phyloP scores from a whole-genome alignment of 2,888 invertebrate species.

The Pycnomerus fuliginosus region DNA sequence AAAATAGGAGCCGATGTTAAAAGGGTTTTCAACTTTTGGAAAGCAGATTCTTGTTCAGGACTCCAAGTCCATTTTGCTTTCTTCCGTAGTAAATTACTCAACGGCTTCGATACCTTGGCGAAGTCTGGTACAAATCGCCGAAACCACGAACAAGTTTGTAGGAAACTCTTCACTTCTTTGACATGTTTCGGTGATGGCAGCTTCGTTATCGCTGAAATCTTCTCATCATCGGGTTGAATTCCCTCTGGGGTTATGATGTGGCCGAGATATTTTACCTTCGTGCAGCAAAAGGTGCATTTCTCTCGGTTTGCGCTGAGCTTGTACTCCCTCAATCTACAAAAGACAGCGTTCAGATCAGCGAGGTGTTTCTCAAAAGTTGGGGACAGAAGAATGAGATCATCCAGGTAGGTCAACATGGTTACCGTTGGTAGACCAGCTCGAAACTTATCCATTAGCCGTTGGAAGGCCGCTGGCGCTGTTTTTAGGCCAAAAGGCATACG shows the following conservation, averaged over 20 bases:
- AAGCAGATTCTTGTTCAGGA: too few species aligned
- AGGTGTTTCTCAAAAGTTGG: conserved; percentile 29
- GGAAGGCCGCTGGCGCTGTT: conserved; percentile 35
- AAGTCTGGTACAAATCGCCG: conserved; percentile 21
- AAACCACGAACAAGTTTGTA: conserved; percentile 32
- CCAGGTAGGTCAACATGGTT: conserved; percentile 30
- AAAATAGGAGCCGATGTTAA: conserved; percentile 32
- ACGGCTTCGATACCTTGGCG: conserved; percentile 1
- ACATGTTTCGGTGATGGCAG: conserved; percentile 20
- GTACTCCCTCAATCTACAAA: conserved; percentile 22
- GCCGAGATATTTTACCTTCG: conserved; percentile 24
- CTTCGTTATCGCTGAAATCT: conserved; percentile 24
- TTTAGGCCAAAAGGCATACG: conserved; percentile 33
- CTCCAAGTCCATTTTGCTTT: too few species aligned
- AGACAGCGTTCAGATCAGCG: conserved; percentile 23
- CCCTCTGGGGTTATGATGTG: conserved; percentile 26
- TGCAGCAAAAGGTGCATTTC: conserved; percentile 24
- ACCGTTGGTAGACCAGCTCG: conserved; percentile 23
- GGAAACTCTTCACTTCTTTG: conserved; percentile 26
- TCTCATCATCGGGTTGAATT: conserved; percentile 26
- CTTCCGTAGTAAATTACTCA: too few species aligned
- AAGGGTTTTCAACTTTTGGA: background rate
- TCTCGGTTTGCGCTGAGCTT: conserved; percentile 24
- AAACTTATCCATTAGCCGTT: conserved; percentile 31
- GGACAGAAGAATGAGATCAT: conserved; percentile 34